A percentile compares a stretch with the other conserved stretches of the same genome.
These are phyloP conservation scores for Progne subis DNA, from an alignment of 2,113 vertebrate species.

Conservation along the genomic window DNA sequence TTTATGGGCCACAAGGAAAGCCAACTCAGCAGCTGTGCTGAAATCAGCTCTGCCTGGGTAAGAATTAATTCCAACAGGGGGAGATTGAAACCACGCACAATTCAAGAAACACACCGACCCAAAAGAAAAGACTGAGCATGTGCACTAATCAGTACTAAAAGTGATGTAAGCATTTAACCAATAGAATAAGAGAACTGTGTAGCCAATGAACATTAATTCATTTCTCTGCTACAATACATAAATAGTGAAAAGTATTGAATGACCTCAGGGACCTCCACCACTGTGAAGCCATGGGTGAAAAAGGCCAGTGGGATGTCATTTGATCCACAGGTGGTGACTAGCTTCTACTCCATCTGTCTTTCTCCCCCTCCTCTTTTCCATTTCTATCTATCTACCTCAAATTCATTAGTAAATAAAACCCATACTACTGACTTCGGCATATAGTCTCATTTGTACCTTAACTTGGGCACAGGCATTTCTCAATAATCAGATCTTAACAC, in stretches of 20 bases:
- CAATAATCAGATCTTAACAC: background rate
- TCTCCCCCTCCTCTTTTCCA: background rate
- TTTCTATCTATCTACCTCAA: background rate
- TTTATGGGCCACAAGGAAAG: background rate
- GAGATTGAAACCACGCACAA: background rate
- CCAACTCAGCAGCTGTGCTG: background rate
- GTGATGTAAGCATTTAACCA: background rate
- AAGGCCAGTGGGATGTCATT: background rate
- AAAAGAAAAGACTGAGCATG: background rate
- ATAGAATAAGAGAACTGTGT: background rate
- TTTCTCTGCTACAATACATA: background rate
- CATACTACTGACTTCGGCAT: background rate
- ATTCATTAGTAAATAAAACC: background rate
- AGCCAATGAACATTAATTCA: background rate
- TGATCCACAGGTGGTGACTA: background rate
- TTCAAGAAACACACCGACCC: background rate
- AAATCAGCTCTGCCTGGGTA: background rate
- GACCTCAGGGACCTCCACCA: background rate
- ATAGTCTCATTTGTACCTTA: background rate
- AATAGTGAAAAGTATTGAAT: background rate
- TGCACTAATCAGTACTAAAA: background rate
- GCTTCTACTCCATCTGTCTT: background rate
- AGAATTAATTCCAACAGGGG: background rate
- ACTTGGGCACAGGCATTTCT: background rate
- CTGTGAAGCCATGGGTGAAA: background rate